Evolutionary conservation across 2,113 vertebrate species (phyloP), one percentile per base, ranked within the genome.

Genomic region (Galemys pyrenaicus): DNA sequence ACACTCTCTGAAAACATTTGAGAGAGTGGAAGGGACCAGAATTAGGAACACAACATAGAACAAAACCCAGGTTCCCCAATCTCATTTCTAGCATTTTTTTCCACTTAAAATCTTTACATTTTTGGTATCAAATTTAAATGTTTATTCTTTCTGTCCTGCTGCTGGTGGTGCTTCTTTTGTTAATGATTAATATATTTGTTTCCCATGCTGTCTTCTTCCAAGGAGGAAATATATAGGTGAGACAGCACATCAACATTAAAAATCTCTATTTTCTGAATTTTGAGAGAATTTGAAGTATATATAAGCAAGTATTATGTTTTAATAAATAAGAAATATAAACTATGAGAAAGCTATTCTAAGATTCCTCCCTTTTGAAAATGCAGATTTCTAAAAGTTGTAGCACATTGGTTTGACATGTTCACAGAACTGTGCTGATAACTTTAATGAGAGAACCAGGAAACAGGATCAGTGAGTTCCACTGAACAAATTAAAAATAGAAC

Each of bases 361-460:
- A 46, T 70, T 78, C 87, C 91, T 64, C 17, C 70, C 9, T 44
- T 58, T 74, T 28, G n/a, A 86, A 82, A 89, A 83, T 58, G 54
- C 20, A 56, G 15, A 56, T 56, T 56, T 56, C 73, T 89, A 91
- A 32, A 71, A 32, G 28, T 64, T 73, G 26, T 44, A 64, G 39
- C 44, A 44, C 84, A 46, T 19, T 62, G n/a, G 9, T 46, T 75
- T 70, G 30, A 70, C 20, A 46, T 35, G 87, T 46, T 9, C 17
- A 35, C 30, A 70, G 24, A 94, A 32, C 82, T 73, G 62, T 0
- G 6, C 20, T 92, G 32, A 5, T 46, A 71, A 93, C 67, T 80
- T 92, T 49, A 67, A 0, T 77, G 46, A 90, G 32, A 94, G 65
- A 91, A 22, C 30, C 9, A 81, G 39, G 67, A 89, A 81, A 91